These are phyloP conservation scores for Chaenodraco wilsoni DNA, from an alignment of 2,797 vertebrate species.

Conservation along the genomic window DNA sequence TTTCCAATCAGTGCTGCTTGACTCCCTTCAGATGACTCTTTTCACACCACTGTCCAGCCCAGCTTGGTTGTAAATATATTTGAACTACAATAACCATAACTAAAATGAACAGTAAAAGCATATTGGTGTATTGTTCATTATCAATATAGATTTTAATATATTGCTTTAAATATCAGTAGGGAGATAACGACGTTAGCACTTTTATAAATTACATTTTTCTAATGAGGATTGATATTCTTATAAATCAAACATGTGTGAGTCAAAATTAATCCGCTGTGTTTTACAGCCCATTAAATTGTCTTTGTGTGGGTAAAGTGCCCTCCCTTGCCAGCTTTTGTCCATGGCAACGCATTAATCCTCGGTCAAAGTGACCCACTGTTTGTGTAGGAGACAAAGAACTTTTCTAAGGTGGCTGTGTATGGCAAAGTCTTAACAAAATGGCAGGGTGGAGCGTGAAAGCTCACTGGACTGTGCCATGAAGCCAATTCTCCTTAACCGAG, in stretches of 20 bases:
- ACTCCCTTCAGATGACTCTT: conserved; percentile 40
- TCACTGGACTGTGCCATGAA: conserved; percentile 54
- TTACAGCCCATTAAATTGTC: conserved; percentile 28
- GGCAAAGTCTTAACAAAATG: conserved; percentile 50
- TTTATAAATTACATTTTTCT: conserved; percentile 19
- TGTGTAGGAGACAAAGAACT: conserved; percentile 47
- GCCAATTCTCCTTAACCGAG: conserved; percentile 62
- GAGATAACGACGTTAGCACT: conserved; percentile 19
- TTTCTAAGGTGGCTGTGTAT: conserved; percentile 38
- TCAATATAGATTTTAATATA: conserved; percentile 17
- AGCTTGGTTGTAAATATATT: neutral
- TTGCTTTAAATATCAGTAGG: conserved; percentile 30
- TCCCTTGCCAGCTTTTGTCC: conserved; percentile 41
- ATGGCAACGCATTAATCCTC: conserved; percentile 31
- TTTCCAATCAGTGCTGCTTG: conserved; percentile 38
- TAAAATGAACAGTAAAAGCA: neutral
- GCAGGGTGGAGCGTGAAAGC: conserved; percentile 45
- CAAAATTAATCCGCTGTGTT: conserved; percentile 32
- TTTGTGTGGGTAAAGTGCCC: conserved; percentile 37
- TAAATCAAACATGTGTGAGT: conserved; percentile 34
- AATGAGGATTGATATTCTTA: conserved; percentile 29
- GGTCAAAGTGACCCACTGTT: conserved; percentile 47
- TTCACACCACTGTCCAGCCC: conserved; percentile 7
- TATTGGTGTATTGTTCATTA: neutral
- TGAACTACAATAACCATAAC: conserved; percentile 3